These are phyloP conservation scores for Linurgus olivaceus DNA, from an alignment of 2,797 vertebrate species.

Conservation along the genomic window DNA sequence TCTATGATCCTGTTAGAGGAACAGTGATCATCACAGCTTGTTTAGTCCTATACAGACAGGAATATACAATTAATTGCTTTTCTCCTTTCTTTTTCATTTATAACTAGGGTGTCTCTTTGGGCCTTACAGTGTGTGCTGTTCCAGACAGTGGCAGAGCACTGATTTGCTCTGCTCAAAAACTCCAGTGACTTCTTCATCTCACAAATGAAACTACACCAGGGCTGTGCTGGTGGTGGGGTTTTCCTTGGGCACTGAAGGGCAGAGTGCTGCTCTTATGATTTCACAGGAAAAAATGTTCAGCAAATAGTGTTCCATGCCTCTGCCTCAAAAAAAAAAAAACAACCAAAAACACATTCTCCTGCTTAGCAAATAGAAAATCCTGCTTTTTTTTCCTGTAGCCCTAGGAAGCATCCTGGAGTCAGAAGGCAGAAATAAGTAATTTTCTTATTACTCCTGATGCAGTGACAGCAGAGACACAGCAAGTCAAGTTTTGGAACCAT, in stretches of 20 bases:
- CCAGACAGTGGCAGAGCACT: neutral
- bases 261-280: neutral
- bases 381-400: neutral
- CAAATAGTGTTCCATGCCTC: neutral
- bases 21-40: neutral
- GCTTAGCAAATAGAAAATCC: neutral
- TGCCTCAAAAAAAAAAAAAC: neutral
- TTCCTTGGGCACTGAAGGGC: neutral
- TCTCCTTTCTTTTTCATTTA: neutral
- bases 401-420: neutral
- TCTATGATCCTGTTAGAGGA: neutral
- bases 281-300: neutral
- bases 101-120: neutral
- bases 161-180: neutral
- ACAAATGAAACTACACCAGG: neutral
- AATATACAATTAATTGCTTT: accelerated
- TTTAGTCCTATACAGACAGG: neutral
- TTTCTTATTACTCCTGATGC: neutral
- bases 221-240: neutral
- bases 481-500: neutral
- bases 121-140: neutral
- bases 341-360: neutral
- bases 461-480: neutral
- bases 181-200: neutral
- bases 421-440: neutral